Base-by-base conservation (phyloP, 1,140 invertebrate genomes). In the Oreohelix idahoensis region DNA sequence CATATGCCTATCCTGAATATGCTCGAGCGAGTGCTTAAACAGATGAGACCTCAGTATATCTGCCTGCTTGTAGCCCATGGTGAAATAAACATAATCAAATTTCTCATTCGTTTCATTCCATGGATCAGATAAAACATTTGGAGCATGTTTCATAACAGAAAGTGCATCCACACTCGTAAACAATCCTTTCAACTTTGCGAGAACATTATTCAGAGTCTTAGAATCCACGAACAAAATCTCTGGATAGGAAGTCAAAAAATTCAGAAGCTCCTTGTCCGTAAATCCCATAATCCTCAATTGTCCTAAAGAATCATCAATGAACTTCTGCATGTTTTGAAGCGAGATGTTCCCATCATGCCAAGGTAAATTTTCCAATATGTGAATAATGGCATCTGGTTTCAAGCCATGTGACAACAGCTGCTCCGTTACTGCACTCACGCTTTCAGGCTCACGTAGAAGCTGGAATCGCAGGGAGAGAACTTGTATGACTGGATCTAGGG, bases 51-150 rank as follows among this genome's bases (percentile, higher is more conserved):
- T 49, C 15, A 49, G 29, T 17, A 82, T 75, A 2, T 74, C 38
- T 29, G 0, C 1, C 26, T 70, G 58, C 11, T 75, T 42, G 36
- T 82, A 82, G 13, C 35, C n/a, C 80, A 82, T 82, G 0, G 23
- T 63, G n/a, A 70, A 82, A 36, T 69, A 74, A 29, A 23, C 70
- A 66, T 82, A 82, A 32, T 82, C 80, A 75, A 82, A 82, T 29
- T 74, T 75, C 26, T 53, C 36, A 11, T n/a, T 23, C 0, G 80
- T 82, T 23, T 74, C 70, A 13, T 26, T 20, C 80, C 80, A 82
- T 17, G n/a, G 5, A 15, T 75, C 49, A 1, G n/a, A 36, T 4
- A 82, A 38, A 51, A 82, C 71, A 53, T 82, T 53, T 10, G 80
- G 80, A 42, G 23, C 74, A 15, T 23, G 74, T 13, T 26, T 49